Base-by-base conservation (phyloP, 1,140 invertebrate species). In the Oppia nitens region DNA sequence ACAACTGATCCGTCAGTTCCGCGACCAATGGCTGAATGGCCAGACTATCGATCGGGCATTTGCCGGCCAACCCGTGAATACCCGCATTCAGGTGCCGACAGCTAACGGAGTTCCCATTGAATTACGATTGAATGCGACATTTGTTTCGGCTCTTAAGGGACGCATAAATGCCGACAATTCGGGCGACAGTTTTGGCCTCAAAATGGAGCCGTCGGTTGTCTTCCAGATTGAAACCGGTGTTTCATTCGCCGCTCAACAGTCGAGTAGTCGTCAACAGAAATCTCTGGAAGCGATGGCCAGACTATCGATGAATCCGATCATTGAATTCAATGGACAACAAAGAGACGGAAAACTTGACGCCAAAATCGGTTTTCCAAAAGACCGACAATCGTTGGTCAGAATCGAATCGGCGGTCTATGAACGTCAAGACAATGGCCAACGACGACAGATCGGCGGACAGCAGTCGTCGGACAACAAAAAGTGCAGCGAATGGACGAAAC, bases 101-200 rank as follows among this genome's bases (percentile, higher is more conserved):
- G 17, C 49, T n/a, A 60, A 52, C 24, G 60, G 60, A n/a, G 17
- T 61, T 3, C 60, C 60, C 20, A 50, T 61, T 1, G 40, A 52
- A 21, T n/a, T 61, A 1, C 20, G 32, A 47, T n/a, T 61, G 14
- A 61, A 61, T 25, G n/a, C 27, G 4, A 60, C 60, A 12, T 21
- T 62, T 26, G 59, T 61, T 3, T 2, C 48, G 21, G 55, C 49
- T 24, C 32, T 55, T n/a, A 53, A 61, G 23, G n/a, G n/a, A n/a
- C n/a, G n/a, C n/a, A n/a, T n/a, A n/a, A n/a, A n/a, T n/a, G 24
- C 60, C n/a, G 59, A 52, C 23, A 17, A 23, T 14, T 47, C 29
- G 12, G 14, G 32, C 1, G 27, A 60, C 27, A 40, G 40, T 21
- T 21, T 2, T 26, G 12, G 6, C 2, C 26, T 32, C 2, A 4